phyloP scores from a whole-genome alignment of 2,113 vertebrate species.

The Zosterops lateralis region DNA sequence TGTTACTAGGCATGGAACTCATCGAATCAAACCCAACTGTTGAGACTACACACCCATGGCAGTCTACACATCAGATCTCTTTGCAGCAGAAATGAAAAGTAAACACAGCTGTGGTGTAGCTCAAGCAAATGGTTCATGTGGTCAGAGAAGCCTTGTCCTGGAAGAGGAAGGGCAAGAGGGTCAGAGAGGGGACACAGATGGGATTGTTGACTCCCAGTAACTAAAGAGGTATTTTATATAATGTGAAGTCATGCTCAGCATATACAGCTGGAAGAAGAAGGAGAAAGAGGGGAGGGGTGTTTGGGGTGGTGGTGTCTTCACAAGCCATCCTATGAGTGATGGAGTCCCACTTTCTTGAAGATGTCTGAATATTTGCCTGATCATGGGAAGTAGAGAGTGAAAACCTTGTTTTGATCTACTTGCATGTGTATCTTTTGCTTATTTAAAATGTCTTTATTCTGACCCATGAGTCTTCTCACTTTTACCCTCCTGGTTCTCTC shows the following conservation, averaged over 20 bases:
- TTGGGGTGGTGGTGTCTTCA: background rate
- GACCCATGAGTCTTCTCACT: background rate
- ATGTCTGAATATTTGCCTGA: background rate
- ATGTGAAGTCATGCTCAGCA: background rate
- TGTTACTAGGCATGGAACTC: background rate
- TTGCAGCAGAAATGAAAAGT: background rate
- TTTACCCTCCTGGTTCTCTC: background rate
- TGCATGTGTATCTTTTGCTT: background rate
- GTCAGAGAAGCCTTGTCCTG: background rate
- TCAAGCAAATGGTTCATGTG: background rate
- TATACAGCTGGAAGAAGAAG: background rate
- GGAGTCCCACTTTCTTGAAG: background rate
- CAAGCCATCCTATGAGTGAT: background rate
- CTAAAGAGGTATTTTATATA: background rate
- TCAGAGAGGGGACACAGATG: background rate
- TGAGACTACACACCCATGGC: background rate
- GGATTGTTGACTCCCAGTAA: background rate
- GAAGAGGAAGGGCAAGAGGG: background rate
- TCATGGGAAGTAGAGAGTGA: background rate
- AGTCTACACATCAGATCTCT: background rate
- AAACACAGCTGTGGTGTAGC: background rate
- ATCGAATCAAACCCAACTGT: background rate
- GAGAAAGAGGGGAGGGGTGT: accelerated
- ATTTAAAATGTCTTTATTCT: background rate
- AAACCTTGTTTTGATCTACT: background rate